A percentile compares a stretch with the other conserved stretches of the same genome.
phyloP scores from a whole-genome alignment of 2,113 vertebrate species.

The Tiliqua scincoides region DNA sequence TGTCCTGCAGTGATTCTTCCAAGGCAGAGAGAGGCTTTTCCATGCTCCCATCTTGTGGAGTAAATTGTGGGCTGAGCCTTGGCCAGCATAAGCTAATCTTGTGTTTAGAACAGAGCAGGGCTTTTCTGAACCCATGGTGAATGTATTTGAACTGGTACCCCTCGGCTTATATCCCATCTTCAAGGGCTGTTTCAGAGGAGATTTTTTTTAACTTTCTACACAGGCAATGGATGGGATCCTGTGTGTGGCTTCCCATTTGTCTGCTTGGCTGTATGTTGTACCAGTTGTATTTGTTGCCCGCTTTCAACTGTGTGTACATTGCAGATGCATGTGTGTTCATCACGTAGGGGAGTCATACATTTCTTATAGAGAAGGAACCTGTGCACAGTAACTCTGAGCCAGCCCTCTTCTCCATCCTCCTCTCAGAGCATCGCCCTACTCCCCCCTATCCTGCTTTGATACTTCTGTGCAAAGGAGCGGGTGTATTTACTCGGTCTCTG shows the following conservation, averaged over 20 bases:
- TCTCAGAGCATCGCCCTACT: neutral
- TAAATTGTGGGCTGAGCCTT: neutral
- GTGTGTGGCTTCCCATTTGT: neutral
- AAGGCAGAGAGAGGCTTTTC: neutral
- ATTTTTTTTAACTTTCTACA: no score
- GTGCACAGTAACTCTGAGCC: neutral
- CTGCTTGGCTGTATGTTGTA: neutral
- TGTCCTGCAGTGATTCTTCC: neutral
- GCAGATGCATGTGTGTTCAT: neutral
- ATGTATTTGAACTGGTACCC: no score
- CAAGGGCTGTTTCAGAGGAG: neutral
- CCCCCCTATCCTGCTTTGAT: neutral
- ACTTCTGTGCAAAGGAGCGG: neutral
- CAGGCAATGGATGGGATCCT: neutral
- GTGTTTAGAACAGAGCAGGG: neutral
- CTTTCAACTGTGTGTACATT: neutral
- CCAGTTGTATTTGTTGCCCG: neutral
- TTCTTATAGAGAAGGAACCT: neutral
- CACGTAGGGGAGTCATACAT: neutral
- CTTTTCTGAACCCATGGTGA: neutral
- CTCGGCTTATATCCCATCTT: neutral
- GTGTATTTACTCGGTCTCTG: neutral
- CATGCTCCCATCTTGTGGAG: neutral
- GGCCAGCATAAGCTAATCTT: neutral
- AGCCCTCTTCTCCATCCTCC: no score